These are phyloP conservation scores for Aradophagus sp. DNA, from an alignment of 1,140 invertebrate species.

Conservation along the genomic window DNA sequence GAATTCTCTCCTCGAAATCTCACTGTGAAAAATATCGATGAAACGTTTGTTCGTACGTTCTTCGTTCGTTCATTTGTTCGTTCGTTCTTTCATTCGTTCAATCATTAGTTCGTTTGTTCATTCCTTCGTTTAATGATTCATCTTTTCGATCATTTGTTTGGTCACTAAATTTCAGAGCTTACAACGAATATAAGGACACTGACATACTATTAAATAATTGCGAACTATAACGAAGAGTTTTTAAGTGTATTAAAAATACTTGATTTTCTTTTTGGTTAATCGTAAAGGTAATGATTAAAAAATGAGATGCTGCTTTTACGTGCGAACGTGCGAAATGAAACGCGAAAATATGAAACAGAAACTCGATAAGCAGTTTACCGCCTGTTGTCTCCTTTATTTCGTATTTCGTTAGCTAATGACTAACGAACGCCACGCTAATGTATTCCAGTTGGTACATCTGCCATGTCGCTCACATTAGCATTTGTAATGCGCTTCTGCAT, in stretches of 20 bases:
- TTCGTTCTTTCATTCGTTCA: too few relatives aligned
- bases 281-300: too few relatives aligned
- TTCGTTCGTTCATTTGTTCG: conserved; percentile 38
- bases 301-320: too few relatives aligned
- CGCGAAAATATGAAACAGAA: conserved; percentile 44
- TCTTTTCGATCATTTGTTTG: too few relatives aligned
- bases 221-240: too few relatives aligned
- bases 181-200: too few relatives aligned
- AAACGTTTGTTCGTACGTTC: conserved; percentile 43
- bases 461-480: conserved; percentile 72
- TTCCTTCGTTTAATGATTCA: too few relatives aligned
- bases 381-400: conserved; percentile 64
- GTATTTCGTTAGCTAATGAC: conserved; percentile 72
- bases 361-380: conserved; percentile 55
- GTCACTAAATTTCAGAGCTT: too few relatives aligned
- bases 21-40: conserved; percentile 55
- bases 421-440: conserved; percentile 72
- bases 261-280: too few relatives aligned
- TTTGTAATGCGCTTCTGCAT: conserved; percentile 69
- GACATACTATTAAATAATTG: too few relatives aligned
- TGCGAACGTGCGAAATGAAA: conserved; percentile 1
- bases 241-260: too few relatives aligned
- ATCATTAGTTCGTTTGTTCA: too few relatives aligned
- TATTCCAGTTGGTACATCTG: conserved; percentile 71
- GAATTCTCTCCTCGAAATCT: conserved; percentile 57